Evolutionary conservation across 2,797 vertebrate species (phyloP).

Genomic region (Avahi laniger): DNA sequence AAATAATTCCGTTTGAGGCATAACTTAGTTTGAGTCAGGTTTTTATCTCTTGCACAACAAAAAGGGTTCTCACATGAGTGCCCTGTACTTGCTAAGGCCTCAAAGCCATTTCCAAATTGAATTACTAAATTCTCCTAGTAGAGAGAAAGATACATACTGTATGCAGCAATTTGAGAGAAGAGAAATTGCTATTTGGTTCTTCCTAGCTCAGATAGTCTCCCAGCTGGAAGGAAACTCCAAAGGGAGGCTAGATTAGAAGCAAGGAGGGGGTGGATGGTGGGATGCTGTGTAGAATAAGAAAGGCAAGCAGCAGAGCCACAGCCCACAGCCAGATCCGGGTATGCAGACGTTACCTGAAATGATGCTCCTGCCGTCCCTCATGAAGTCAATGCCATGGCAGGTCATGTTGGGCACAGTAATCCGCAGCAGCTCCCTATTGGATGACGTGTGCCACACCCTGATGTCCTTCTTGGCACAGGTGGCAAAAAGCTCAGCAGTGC

Average conservation of each 20-base stretch:
- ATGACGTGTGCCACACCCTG: constrained; percentile 90
- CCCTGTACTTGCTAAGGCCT: neutral
- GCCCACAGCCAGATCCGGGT: fast-evolving
- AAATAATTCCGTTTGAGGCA: neutral
- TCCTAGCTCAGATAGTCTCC: neutral
- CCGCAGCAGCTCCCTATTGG: constrained; percentile 89
- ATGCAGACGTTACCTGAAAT: constrained; percentile 87
- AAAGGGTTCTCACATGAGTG: neutral
- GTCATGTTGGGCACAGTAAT: constrained; percentile 91
- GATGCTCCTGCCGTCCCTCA: constrained; percentile 91
- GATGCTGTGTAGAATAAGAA: neutral
- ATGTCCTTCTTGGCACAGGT: constrained; percentile 93
- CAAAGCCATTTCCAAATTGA: neutral
- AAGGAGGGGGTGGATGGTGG: neutral
- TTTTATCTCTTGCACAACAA: neutral
- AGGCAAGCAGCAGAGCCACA: neutral
- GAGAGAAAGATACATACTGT: neutral
- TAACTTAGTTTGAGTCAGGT: neutral
- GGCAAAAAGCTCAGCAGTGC: constrained; percentile 90
- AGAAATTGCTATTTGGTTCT: neutral
- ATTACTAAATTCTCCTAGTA: neutral
- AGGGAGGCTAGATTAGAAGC: neutral
- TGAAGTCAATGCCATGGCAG: constrained; percentile 90
- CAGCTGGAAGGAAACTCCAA: neutral
- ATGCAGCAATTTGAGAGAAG: neutral